These are phyloP conservation scores for Sialis fuliginosa DNA, from an alignment of 2,888 invertebrate species.

Conservation along the genomic window DNA sequence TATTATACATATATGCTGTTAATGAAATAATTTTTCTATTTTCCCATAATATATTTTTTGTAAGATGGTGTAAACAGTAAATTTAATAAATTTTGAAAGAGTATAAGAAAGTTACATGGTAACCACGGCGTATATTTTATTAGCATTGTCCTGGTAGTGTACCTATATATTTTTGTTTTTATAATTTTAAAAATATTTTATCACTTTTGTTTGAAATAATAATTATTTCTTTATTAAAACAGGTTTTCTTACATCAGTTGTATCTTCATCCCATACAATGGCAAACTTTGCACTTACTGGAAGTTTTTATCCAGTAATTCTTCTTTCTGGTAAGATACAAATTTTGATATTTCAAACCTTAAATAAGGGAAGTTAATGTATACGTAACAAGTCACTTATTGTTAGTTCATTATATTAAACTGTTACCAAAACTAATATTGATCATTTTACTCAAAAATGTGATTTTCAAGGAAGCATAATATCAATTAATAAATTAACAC, in stretches of 20 bases:
- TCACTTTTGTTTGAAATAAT: background rate
- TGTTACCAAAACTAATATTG: background rate
- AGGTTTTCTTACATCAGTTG: slow-evolving; percentile 67
- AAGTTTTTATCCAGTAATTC: slow-evolving; percentile 76
- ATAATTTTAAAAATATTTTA: background rate
- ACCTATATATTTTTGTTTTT: background rate
- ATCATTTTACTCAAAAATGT: background rate
- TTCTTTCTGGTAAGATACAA: slow-evolving; percentile 56
- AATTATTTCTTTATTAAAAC: slow-evolving; percentile 8
- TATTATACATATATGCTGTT: background rate
- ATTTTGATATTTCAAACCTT: background rate
- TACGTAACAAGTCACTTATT: too few species aligned
- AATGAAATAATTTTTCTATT: background rate
- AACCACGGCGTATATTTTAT: too few species aligned
- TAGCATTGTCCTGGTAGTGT: background rate
- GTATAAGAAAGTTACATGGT: too few species aligned
- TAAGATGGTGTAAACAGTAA: too few species aligned
- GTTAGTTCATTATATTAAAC: too few species aligned
- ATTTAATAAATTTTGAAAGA: too few species aligned
- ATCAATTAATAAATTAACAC: too few species aligned
- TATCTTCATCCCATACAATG: slow-evolving; percentile 58
- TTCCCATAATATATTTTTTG: too few species aligned
- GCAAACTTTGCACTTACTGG: slow-evolving; percentile 77
- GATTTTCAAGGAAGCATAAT: background rate
- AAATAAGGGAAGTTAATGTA: too few species aligned